Conservation (phyloP, 1,140 invertebrate species). For the Neocloeon triangulifer region DNA sequence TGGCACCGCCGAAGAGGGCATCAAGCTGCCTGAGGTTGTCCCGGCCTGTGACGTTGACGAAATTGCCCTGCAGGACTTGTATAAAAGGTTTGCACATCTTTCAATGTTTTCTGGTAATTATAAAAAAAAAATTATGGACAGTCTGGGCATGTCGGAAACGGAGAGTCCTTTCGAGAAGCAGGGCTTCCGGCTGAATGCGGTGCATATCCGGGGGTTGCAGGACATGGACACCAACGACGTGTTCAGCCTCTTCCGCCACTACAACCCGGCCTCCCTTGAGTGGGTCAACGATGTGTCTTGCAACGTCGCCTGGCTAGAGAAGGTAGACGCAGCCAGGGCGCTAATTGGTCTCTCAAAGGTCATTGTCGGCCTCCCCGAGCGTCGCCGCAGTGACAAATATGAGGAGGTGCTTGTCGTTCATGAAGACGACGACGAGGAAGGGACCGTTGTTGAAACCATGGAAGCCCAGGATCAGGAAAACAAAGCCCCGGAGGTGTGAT, state of each 20-base stretch:
- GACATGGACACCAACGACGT: constrained; percentile 54
- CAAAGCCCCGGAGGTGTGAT: not conserved
- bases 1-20: no score
- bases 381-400: no score
- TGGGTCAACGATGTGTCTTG: constrained; percentile 61
- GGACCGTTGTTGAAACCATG: constrained; percentile 6
- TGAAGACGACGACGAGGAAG: constrained; percentile 10
- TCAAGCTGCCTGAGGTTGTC: no score
- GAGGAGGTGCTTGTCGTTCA: constrained; percentile 11
- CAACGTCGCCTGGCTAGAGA: constrained; percentile 45
- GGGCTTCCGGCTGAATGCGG: constrained; percentile 36
- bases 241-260: constrained; percentile 52
- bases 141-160: constrained; percentile 33
- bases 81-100: not conserved
- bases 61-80: no score
- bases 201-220: constrained; percentile 50
- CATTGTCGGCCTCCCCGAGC: constrained; percentile 19
- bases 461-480: constrained; percentile 8
- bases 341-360: constrained; percentile 30
- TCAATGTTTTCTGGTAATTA: not conserved
- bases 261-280: constrained; percentile 46
- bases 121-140: constrained; percentile 12
- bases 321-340: constrained; percentile 42
- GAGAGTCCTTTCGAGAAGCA: constrained; percentile 28
- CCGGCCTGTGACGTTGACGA: no score